Conservation (phyloP, 2,797 vertebrate species). For the Myotis myotis region DNA sequence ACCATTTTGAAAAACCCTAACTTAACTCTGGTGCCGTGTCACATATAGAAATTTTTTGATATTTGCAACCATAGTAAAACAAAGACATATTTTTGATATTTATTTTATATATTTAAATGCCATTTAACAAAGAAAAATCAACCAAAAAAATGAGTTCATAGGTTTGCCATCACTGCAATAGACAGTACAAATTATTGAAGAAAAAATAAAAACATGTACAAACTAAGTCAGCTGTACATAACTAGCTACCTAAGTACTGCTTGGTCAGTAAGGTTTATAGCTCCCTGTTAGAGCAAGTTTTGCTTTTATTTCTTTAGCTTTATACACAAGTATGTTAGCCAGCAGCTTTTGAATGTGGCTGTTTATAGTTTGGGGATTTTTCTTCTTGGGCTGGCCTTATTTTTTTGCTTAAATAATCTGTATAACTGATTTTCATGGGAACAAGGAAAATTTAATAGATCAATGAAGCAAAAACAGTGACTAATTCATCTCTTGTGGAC, state of each 20-base stretch:
- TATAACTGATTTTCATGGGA: background rate
- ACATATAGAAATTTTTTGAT: too few species aligned
- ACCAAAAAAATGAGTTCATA: too few species aligned
- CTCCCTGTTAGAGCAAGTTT: background rate
- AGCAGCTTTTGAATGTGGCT: slow-evolving; percentile 24
- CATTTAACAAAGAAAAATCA: too few species aligned
- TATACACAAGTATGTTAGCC: background rate
- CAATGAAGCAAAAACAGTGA: background rate
- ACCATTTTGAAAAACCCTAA: too few species aligned
- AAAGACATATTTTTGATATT: too few species aligned
- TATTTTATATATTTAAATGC: too few species aligned
- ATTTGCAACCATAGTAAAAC: too few species aligned
- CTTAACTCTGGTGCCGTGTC: too few species aligned
- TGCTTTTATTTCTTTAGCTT: slow-evolving; percentile 39
- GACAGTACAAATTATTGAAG: slow-evolving; percentile 8
- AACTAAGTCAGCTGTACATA: background rate
- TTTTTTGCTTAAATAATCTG: background rate
- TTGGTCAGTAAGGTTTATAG: background rate
- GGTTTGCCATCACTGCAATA: background rate
- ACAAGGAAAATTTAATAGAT: background rate
- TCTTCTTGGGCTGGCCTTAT: background rate
- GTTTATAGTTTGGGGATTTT: slow-evolving; percentile 30
- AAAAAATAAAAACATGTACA: background rate
- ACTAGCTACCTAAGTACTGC: background rate
- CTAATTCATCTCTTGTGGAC: background rate